A percentile compares a stretch with the other conserved stretches of the same genome.
These are phyloP conservation scores for Matsumurasca onukii DNA, from an alignment of 1,140 invertebrate genomes.

Conservation along the genomic window DNA sequence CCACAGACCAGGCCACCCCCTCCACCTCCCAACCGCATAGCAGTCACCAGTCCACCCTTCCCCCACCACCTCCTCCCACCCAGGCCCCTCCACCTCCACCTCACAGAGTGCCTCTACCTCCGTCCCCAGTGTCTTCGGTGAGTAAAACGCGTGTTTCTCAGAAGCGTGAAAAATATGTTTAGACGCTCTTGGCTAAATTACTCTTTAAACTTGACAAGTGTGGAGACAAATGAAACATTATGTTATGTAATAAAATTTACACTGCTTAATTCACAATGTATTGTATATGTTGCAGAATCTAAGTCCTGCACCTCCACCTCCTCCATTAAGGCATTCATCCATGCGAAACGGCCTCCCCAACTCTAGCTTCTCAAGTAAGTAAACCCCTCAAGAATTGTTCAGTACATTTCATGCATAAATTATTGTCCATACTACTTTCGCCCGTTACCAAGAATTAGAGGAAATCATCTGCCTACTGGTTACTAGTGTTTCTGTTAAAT, in stretches of 20 bases:
- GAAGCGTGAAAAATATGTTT: slow-evolving; percentile 27
- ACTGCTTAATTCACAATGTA: too few species aligned
- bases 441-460: too few species aligned
- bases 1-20: slow-evolving; percentile 47
- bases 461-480: too few species aligned
- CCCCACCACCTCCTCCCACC: slow-evolving; percentile 43
- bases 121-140: slow-evolving; percentile 24
- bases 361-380: slow-evolving; percentile 25
- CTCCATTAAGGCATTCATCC: slow-evolving; percentile 41
- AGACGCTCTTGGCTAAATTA: slow-evolving; percentile 4
- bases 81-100: slow-evolving; percentile 44
- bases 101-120: slow-evolving; percentile 43
- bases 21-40: slow-evolving; percentile 46
- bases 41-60: slow-evolving; percentile 48
- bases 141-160: slow-evolving; percentile 17
- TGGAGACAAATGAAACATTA: too few species aligned
- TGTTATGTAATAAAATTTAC: too few species aligned
- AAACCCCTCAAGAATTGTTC: not conserved
- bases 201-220: not conserved
- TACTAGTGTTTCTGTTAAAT: too few species aligned
- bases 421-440: too few species aligned
- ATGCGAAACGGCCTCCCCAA: slow-evolving; percentile 36
- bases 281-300: slow-evolving; percentile 36
- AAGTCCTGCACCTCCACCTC: slow-evolving; percentile 39
- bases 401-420: too few species aligned